Percentiles rank a stretch among this genome's conserved stretches.
Conservation (phyloP, 2,888 invertebrate species). For the Acrobasis repandana region DNA sequence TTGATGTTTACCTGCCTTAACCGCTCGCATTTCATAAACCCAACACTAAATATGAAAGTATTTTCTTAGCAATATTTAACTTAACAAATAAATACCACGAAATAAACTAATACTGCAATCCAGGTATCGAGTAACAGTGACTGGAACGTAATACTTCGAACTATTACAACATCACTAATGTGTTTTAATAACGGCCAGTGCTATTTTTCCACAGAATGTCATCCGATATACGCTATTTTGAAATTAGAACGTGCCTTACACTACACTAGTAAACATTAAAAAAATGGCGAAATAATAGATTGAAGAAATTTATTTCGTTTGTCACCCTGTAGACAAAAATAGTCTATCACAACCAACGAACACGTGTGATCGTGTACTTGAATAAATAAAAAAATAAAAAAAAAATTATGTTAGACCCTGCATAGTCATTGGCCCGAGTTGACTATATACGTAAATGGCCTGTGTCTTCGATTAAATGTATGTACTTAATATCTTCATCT, state of each 20-base stretch:
- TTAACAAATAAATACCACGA: conserved; percentile 11
- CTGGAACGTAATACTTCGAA: conserved; percentile 13
- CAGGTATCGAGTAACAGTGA: conserved; percentile 12
- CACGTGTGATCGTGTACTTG: no score
- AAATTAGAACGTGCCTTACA: conserved; percentile 2
- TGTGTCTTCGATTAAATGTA: no score
- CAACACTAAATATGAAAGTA: not conserved
- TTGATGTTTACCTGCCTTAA: no score
- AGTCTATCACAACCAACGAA: no score
- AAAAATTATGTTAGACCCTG: no score
- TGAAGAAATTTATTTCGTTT: no score
- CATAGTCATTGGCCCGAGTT: no score
- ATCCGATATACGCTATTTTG: conserved; percentile 6
- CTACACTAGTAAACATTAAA: not conserved
- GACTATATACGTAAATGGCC: no score
- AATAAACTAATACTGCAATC: conserved; percentile 4
- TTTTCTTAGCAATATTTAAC: not conserved
- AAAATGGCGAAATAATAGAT: no score
- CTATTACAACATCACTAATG: conserved; percentile 17
- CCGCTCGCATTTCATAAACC: no score
- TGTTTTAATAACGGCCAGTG: conserved; percentile 14
- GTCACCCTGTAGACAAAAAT: no score
- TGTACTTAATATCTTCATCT: not conserved
- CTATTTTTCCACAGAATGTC: conserved; percentile 6
- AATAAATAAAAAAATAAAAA: no score